A percentile compares a stretch with the other conserved stretches of the same genome.
phyloP scores from a whole-genome alignment of 2,113 vertebrate genomes.

The Chloropsis hardwickii region DNA sequence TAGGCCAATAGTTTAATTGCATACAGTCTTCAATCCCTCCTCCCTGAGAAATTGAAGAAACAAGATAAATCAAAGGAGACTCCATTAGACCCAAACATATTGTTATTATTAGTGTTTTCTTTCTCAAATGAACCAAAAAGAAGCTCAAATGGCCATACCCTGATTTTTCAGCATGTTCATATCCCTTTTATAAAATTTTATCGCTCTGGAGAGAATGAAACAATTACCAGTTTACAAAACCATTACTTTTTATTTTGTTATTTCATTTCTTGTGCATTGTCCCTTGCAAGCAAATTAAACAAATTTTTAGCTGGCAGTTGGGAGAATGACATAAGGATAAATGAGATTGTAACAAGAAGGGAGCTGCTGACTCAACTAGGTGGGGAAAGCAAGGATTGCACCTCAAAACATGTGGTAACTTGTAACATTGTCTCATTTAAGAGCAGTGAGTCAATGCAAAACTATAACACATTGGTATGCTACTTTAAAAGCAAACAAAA shows the following conservation, averaged over 20 bases:
- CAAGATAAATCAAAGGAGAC: neutral
- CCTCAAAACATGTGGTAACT: neutral
- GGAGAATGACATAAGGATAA: neutral
- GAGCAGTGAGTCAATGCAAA: neutral
- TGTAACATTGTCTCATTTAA: neutral
- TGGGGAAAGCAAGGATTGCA: neutral
- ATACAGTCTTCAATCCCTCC: neutral
- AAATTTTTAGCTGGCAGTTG: neutral
- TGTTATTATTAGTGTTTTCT: neutral
- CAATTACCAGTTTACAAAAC: conserved; percentile 1
- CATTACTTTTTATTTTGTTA: conserved; percentile 11
- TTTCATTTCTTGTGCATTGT: neutral
- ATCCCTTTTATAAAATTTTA: neutral
- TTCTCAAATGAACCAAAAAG: neutral
- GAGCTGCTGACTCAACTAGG: neutral
- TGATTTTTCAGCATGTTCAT: neutral
- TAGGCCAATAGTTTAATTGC: neutral
- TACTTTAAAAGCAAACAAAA: neutral
- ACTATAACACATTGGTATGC: neutral
- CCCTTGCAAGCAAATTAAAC: conserved; percentile 5
- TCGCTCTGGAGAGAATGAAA: neutral
- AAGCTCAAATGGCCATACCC: neutral
- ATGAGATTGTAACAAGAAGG: neutral
- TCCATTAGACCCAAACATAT: neutral
- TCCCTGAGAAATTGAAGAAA: neutral